Conservation (phyloP, 2,888 invertebrate genomes). For the Synanthedon tipuliformis region DNA sequence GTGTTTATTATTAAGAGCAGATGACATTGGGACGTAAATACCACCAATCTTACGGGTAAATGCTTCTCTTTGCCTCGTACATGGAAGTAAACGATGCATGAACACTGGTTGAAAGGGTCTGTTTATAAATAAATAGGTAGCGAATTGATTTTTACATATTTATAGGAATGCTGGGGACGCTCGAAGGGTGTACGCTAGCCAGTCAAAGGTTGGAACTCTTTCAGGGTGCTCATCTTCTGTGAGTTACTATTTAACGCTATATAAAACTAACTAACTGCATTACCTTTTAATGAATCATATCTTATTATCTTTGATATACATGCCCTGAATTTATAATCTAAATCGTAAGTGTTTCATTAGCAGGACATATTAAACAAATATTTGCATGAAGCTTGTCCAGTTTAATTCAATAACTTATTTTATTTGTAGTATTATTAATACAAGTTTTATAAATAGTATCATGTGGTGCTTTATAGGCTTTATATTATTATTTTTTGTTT, state of each 20-base stretch:
- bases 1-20: constrained; percentile 13
- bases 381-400: too few relatives aligned
- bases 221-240: constrained; percentile 80
- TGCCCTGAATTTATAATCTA: neutral
- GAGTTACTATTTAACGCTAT: constrained; percentile 26
- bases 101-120: constrained; percentile 20
- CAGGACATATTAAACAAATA: too few relatives aligned
- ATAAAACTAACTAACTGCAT: too few relatives aligned
- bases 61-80: constrained; percentile 38
- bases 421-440: too few relatives aligned
- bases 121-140: constrained; percentile 37
- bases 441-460: too few relatives aligned
- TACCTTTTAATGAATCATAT: neutral
- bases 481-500: too few relatives aligned
- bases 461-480: too few relatives aligned
- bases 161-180: constrained; percentile 68
- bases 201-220: constrained; percentile 75
- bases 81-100: constrained; percentile 51
- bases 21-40: constrained; percentile 67
- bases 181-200: constrained; percentile 63
- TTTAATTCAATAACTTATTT: too few relatives aligned
- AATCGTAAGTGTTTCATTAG: too few relatives aligned
- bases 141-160: constrained; percentile 36
- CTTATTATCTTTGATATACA: neutral
- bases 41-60: constrained; percentile 66